Conservation (phyloP, 2,888 invertebrate species). For the Epirrita christyi region DNA sequence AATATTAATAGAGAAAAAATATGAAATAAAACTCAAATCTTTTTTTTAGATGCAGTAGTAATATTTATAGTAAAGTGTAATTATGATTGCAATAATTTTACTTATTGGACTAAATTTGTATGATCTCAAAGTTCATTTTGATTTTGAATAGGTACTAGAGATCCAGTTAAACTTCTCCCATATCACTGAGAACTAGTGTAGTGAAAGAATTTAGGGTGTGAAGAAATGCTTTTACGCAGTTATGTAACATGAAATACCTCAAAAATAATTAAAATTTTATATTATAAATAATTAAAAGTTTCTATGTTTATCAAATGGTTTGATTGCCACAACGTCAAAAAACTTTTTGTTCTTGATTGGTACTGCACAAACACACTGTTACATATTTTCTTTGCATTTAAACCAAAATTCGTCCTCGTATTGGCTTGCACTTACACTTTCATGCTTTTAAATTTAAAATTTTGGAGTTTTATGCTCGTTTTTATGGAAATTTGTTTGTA, state of each 20-base stretch:
- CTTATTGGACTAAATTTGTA: too few relatives aligned
- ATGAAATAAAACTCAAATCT: background rate
- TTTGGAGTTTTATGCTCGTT: constrained; percentile 50
- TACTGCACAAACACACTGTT: constrained; percentile 68
- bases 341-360: constrained; percentile 65
- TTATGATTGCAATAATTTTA: too few relatives aligned
- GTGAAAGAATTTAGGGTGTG: too few relatives aligned
- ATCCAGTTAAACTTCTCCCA: too few relatives aligned
- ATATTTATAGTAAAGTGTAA: too few relatives aligned
- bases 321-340: constrained; percentile 48
- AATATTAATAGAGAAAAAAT: background rate
- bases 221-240: too few relatives aligned
- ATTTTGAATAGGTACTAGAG: too few relatives aligned
- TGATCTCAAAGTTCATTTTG: too few relatives aligned
- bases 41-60: too few relatives aligned
- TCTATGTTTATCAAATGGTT: constrained; percentile 14
- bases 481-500: constrained; percentile 66
- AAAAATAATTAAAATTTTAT: too few relatives aligned
- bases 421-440: constrained; percentile 80
- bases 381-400: constrained; percentile 56
- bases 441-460: constrained; percentile 60
- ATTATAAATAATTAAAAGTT: background rate
- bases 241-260: too few relatives aligned
- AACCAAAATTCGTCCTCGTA: constrained; percentile 56
- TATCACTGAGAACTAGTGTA: too few relatives aligned